Evolutionary conservation across 92 coral and sea anemone species (phyloP), one percentile per base, ranked within the genome.

Genomic region (Epizoanthus fatuus): DNA sequence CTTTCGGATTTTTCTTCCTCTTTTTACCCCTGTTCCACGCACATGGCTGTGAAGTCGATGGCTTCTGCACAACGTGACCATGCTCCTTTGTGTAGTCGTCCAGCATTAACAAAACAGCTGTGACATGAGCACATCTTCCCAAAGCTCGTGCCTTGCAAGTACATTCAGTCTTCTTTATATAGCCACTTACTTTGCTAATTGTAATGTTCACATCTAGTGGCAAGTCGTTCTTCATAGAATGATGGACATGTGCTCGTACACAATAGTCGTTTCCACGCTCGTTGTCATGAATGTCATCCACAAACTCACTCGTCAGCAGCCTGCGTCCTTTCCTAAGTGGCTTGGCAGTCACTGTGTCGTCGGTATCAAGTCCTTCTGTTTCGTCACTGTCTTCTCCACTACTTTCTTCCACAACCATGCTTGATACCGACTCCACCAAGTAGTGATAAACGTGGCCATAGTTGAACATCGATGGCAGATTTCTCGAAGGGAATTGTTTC

Each of bases 401-500:
- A 44, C 60, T 72, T 16, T 72, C 40, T 51, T 73, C 79, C 3
- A 74, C 0, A 14, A 74, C 4, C 51, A 74, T 55, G 13, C 32
- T 6, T 2, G 80, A 74, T 3, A 53, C 65, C 5, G 80, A 74
- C n/a, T 74, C 80, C 13, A 71, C 58, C 15, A 73, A 44, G 55
- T 9, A 73, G 44, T 73, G 79, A 60, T 73, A 73, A 1, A 52
- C 19, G 53, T 58, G 83, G 53, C 83, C 71, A 22, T 77, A 77
- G 19, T 77, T 77, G 55, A 77, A 77, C 83, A 77, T 59, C 38
- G 10, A 59, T 2, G 81, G 69, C 4, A 76, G 13, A 59, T 76
- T 76, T 76, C 81, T 29, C n/a, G 69, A 76, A 15, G 81, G 81
- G 63, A 38, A 76, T 76, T 38, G 54, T 17, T 35, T 76, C 81